Conservation (phyloP, 2,888 invertebrate species). For the Tetranychus piercei region DNA sequence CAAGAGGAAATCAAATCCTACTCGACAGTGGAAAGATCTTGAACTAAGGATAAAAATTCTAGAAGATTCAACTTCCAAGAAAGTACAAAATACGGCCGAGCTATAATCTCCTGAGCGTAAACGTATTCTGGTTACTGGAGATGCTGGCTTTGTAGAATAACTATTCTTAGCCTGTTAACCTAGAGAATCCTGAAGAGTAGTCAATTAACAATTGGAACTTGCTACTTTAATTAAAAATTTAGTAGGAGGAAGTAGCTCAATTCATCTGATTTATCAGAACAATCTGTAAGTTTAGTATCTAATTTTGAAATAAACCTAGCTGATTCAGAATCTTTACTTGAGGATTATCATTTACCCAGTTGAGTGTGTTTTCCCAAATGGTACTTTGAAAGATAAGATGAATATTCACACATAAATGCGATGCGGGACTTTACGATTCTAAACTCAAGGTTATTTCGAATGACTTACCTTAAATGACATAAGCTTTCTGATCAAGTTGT, state of each 20-base stretch:
- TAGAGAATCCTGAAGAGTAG: slow-evolving; percentile 95
- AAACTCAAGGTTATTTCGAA: too few species aligned
- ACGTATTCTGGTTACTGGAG: slow-evolving; percentile 82
- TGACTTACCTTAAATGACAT: too few species aligned
- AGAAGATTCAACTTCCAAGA: slow-evolving; percentile 42
- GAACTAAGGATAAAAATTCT: slow-evolving; percentile 1
- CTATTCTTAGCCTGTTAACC: slow-evolving; percentile 75
- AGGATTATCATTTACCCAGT: too few species aligned
- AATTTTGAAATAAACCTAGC: too few species aligned
- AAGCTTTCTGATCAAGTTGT: too few species aligned
- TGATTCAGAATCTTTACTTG: too few species aligned
- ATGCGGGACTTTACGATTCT: too few species aligned
- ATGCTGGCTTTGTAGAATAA: slow-evolving; percentile 97
- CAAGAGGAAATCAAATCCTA: background rate
- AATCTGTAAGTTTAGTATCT: too few species aligned
- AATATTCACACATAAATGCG: too few species aligned
- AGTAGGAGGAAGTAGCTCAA: slow-evolving; percentile 34
- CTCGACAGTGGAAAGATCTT: background rate
- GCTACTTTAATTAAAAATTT: slow-evolving; percentile 37
- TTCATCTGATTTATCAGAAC: too few species aligned
- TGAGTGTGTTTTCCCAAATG: too few species aligned
- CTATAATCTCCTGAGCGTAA: slow-evolving; percentile 76
- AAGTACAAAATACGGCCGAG: slow-evolving; percentile 75
- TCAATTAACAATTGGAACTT: slow-evolving; percentile 65
- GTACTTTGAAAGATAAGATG: too few species aligned